phyloP scores from a whole-genome alignment of 1,140 invertebrate genomes.

The Drosophila repleta region DNA sequence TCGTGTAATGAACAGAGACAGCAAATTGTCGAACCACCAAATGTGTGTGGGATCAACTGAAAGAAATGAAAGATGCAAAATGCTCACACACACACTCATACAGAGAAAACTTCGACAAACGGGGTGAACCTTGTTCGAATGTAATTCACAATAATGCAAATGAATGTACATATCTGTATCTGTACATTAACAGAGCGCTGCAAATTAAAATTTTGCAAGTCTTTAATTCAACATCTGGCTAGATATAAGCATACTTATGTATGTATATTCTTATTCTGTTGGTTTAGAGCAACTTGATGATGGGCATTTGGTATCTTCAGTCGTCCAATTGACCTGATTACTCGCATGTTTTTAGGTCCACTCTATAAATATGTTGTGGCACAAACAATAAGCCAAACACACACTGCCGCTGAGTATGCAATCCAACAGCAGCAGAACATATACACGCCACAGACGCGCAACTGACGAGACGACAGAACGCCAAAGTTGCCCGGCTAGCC shows the following conservation, averaged over 20 bases:
- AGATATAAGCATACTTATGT: background rate
- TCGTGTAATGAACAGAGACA: slow-evolving; percentile 69
- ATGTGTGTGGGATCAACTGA: slow-evolving; percentile 60
- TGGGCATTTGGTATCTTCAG: slow-evolving; percentile 8
- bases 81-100: background rate
- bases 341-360: slow-evolving; percentile 60
- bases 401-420: slow-evolving; percentile 56
- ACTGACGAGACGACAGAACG: slow-evolving; percentile 43
- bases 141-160: slow-evolving; percentile 9
- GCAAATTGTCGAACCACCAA: slow-evolving; percentile 65
- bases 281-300: background rate
- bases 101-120: slow-evolving; percentile 22
- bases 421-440: slow-evolving; percentile 53
- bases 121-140: slow-evolving; percentile 61
- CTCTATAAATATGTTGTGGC: slow-evolving; percentile 71
- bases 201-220: background rate
- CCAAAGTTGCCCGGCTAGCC: slow-evolving; percentile 35
- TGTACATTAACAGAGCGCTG: background rate
- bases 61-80: slow-evolving; percentile 51
- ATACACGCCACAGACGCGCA: slow-evolving; percentile 37
- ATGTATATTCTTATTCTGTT: background rate
- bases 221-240: background rate
- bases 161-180: background rate
- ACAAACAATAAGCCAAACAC: slow-evolving; percentile 61
- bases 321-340: slow-evolving; percentile 73